These are phyloP conservation scores for Smittia sp. DNA, from an alignment of 2,888 invertebrate species.

Conservation along the genomic window DNA sequence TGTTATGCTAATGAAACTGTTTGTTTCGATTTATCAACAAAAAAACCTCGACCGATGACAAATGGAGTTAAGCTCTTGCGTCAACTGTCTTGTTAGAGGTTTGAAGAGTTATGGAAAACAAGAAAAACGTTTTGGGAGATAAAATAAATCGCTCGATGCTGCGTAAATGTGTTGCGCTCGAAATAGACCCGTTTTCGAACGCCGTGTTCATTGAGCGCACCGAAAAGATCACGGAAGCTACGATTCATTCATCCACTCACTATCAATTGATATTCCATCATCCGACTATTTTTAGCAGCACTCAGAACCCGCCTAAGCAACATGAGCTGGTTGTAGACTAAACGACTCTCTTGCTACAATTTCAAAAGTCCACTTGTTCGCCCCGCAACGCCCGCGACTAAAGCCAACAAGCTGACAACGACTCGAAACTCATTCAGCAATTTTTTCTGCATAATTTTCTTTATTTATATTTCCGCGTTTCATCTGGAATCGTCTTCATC, in stretches of 20 bases:
- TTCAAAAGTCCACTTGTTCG: slow-evolving; percentile 14
- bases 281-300: background rate
- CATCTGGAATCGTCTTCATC: slow-evolving; percentile 32
- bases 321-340: slow-evolving; percentile 17
- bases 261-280: slow-evolving; percentile 13
- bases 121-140: too few species aligned
- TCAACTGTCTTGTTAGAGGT: background rate
- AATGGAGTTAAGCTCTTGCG: background rate
- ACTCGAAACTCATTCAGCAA: background rate
- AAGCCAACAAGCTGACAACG: background rate
- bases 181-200: background rate
- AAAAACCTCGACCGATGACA: slow-evolving; percentile 15
- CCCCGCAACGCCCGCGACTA: background rate
- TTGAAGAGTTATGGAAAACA: too few species aligned
- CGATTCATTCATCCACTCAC: slow-evolving; percentile 13
- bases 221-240: background rate
- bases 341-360: background rate
- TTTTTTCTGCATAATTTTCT: slow-evolving; percentile 17
- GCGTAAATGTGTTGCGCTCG: too few species aligned
- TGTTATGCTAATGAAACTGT: slow-evolving; percentile 13
- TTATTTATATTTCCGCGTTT: slow-evolving; percentile 40
- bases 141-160: too few species aligned
- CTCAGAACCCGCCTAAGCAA: slow-evolving; percentile 17
- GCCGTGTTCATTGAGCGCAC: background rate
- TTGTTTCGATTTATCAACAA: slow-evolving; percentile 10